Conservation (phyloP, 2,113 vertebrate species). For the Puffinus mauretanicus region DNA sequence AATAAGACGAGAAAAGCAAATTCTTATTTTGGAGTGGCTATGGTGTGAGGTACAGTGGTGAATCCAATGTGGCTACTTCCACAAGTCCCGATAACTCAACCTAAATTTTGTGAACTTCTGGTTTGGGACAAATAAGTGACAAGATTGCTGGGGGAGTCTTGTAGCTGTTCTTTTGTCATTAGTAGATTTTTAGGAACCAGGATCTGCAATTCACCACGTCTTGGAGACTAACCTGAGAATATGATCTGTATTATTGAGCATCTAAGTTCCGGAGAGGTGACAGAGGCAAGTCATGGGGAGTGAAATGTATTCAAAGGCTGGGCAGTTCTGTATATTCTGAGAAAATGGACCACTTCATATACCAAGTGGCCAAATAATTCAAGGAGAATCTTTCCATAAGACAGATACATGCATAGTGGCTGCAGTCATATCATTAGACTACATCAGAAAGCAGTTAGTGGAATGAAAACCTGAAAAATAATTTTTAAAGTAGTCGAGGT, state of each 20-base stretch:
- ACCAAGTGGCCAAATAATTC: neutral
- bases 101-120: neutral
- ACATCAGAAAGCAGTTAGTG: neutral
- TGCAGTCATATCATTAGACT: neutral
- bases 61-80: neutral
- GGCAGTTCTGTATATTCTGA: neutral
- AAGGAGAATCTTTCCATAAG: neutral
- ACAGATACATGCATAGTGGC: neutral
- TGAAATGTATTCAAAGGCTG: neutral
- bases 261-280: neutral
- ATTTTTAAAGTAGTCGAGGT: neutral
- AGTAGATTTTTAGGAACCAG: neutral
- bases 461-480: neutral
- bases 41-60: neutral
- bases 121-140: neutral
- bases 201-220: neutral
- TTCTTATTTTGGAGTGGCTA: neutral
- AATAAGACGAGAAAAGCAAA: neutral
- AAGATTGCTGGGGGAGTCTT: neutral
- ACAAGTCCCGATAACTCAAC: neutral
- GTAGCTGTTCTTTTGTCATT: neutral
- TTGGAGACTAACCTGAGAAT: neutral
- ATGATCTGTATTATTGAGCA: neutral
- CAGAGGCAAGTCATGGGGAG: neutral
- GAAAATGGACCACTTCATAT: neutral